Evolutionary conservation across 1,140 invertebrate species (phyloP), one percentile per base, ranked within the genome.

Genomic region (Bombus polaris): DNA sequence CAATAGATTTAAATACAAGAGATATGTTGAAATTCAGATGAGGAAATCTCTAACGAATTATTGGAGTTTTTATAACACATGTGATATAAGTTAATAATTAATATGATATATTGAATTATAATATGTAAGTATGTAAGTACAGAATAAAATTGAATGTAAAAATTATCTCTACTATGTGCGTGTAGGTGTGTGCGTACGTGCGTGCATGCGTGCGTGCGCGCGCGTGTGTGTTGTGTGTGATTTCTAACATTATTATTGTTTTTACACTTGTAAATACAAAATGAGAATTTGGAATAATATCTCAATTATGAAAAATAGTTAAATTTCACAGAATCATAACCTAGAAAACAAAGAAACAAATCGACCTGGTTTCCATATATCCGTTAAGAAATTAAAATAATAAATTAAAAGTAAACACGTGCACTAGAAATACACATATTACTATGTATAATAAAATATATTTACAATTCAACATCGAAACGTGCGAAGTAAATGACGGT

Each of bases 271-370:
- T 22, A 13, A 59, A 79, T 44, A 37, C 6, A 44, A 44, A 32
- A 25, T 32, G 35, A 62, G 35, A 10, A 57, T 53, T 62, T 74
- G 5, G 62, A 42, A 66, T 6, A 8, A 35, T 28, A 62, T n/a
- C 37, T 47, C 10, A 12, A 79, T 44, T 35, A 25, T 8, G n/a
- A 59, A 18, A 47, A 79, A 66, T 75, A 62, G 81, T 89, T 53
- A 42, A 83, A 74, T 47, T 37, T 44, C 53, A 28, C 18, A 47
- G 18, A 71, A 57, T 74, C 76, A 90, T 90, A 90, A 90, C 89
- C 89, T 90, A 88, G 74, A 90, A 90, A 4, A 59, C 9, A 68
- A 53, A 37, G 66, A 68, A 77, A 85, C 57, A 74, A 85, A 85
- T 75, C 76, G 47, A 87, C 79, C 37, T 84, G 25, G 1, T 37